Base-by-base conservation (phyloP, 2,113 vertebrate species). In the Sylvietta virens region DNA sequence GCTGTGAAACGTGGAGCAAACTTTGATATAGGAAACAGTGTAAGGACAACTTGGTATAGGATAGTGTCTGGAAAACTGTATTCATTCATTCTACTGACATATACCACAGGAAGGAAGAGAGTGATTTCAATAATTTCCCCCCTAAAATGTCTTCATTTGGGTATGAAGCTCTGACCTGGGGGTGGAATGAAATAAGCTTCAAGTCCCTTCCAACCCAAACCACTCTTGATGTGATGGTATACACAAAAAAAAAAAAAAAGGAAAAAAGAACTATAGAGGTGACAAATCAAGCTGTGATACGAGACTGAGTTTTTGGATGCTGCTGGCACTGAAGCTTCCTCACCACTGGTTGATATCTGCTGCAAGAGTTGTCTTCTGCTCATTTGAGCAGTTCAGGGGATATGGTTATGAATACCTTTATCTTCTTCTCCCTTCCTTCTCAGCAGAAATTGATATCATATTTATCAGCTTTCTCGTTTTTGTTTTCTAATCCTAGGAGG, bases 241-340 rank as follows among this genome's bases (percentile, higher is more conserved):
- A 42, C 11, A 35, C 13, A 7, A 9, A 47, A 33, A 12, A 7
- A 8, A 11, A 6, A 20, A 15, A 54, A 48, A 28, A n/a, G n/a
- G n/a, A n/a, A 0, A 10, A 13, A 54, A 45, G 8, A 45, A 31
- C 58, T 51, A 5, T 4, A 81, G 28, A 2, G 0, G 31, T 54
- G 42, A 62, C 16, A 53, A 77, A 61, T 40, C 45, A 70, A 48
- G 28, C 42, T 70, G 65, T 47, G 27, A 24, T 24, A 40, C 0
- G 3, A 37, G 47, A 21, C 3, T 56, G 50, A 62, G n/a, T 5
- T 78, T 94, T 78, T 35, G 45, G n/a, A 16, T 73, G 33, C 28
- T 71, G 17, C 66, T 81, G 80, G 33, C 9, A 40, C 51, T 53
- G 66, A 78, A 81, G 35, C 17, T 85, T 76, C 69, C 31, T 78